Conservation (phyloP, 2,888 invertebrate species). For the Agrotis ipsilon region DNA sequence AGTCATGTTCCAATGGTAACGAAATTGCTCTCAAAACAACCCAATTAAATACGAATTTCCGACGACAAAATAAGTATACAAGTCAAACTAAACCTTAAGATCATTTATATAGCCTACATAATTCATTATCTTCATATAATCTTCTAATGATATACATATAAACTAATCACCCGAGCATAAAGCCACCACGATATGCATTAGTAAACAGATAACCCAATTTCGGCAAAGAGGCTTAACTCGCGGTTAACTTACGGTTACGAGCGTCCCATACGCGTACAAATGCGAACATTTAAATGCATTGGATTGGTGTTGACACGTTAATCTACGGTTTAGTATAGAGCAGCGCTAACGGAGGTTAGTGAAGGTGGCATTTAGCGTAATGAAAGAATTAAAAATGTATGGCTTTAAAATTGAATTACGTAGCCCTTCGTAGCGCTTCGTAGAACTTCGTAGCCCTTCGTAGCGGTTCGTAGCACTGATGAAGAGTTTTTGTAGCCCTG, state of each 20-base stretch:
- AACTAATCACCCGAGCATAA: constrained; percentile 38
- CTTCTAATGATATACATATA: constrained; percentile 25
- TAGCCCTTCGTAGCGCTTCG: too few species aligned
- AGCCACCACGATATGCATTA: constrained; percentile 18
- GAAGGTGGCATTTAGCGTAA: constrained; percentile 9
- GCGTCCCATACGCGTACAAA: constrained; percentile 56
- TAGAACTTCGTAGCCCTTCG: too few species aligned
- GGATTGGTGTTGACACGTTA: constrained; percentile 47
- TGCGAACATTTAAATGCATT: constrained; percentile 76
- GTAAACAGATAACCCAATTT: constrained; percentile 53
- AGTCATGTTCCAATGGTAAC: too few species aligned
- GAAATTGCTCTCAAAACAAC: too few species aligned
- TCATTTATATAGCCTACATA: too few species aligned
- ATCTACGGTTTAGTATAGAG: constrained; percentile 23
- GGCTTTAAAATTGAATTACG: background rate
- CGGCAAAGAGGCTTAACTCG: constrained; percentile 46
- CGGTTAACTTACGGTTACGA: constrained; percentile 52
- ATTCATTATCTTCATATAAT: constrained; percentile 20
- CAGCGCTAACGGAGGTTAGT: constrained; percentile 15
- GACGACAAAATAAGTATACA: too few species aligned
- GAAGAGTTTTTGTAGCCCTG: too few species aligned
- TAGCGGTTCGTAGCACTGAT: too few species aligned
- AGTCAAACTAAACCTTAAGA: too few species aligned
- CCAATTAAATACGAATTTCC: too few species aligned
- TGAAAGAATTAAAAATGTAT: too few species aligned